Base-by-base conservation (phyloP, 2,888 invertebrate genomes). In the Ashinkailepas kermadecensis region DNA sequence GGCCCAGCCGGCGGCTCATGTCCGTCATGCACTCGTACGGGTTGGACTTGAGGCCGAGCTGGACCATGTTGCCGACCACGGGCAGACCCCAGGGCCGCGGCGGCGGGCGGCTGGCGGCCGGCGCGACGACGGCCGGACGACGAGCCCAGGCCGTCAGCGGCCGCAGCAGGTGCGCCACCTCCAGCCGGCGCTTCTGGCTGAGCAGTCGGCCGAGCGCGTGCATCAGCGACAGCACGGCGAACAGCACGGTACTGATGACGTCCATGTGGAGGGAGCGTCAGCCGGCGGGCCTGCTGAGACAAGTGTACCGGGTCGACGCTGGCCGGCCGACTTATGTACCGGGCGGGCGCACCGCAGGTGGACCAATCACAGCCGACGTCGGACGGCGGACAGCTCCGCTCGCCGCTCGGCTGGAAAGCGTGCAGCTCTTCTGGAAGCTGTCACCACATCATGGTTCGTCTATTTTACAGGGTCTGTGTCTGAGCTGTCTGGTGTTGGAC, bases 31-130 rank as follows among this genome's bases (percentile, higher is more conserved):
- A 84, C 74, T 82, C 82, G 81, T 83, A 84, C 21, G 84, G 84
- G 78, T 83, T 83, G 21, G 82, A 81, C 25, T 81, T 78, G 65
- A 83, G 83, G 58, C 82, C 83, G 81, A 84, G 81, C 65, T 80
- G 83, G 78, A 82, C 81, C 54, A 84, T 80, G 80, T 84, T 83
- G 62, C 84, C 84, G 78, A 84, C 15, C 80, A 84, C 80, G 62
- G 84, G 84, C 64, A 84, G 81, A 70, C 83, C 82, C 80, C 81
- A 82, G 39, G 84, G 84, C 23, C 84, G 83, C 12, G 84, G 83
- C 25, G 70, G 70, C 7, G 0, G 39, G 39, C 70, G 25, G 74
- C 54, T 0, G 74, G 12, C 15, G 81, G 18, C 62, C 62, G 74
- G 11, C 80, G 78, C 59, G 81, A n/a, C 18, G 70, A 21, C 25